Evolutionary conservation across 2,113 vertebrate genomes (phyloP).

Genomic region (Calyptomena viridis): DNA sequence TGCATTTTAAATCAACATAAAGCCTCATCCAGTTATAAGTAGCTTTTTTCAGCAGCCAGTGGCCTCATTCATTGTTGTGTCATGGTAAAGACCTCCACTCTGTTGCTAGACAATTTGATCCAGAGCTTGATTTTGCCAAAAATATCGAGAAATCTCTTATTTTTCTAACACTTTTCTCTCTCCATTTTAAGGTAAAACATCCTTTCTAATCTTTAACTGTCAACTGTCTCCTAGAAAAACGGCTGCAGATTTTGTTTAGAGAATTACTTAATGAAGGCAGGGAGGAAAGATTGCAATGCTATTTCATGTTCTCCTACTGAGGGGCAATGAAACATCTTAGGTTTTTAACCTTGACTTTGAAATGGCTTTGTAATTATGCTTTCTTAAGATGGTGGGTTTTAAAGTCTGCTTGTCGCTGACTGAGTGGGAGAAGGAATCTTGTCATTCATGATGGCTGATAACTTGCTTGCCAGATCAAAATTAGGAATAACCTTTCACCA

Average conservation of each 20-base stretch:
- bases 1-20: background rate
- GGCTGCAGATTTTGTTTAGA: background rate
- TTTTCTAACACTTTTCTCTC: background rate
- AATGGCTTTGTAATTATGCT: background rate
- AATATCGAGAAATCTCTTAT: background rate
- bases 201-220: background rate
- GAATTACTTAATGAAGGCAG: background rate
- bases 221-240: background rate
- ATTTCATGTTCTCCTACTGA: background rate
- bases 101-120: background rate
- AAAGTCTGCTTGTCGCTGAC: background rate
- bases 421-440: conserved; percentile 45
- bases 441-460: conserved; percentile 30
- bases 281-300: background rate
- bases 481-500: conserved; percentile 46
- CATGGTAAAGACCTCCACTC: background rate
- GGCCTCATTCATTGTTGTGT: background rate
- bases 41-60: background rate
- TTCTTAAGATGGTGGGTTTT: background rate
- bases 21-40: background rate
- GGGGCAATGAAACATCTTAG: background rate
- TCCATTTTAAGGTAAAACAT: background rate
- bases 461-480: conserved; percentile 32
- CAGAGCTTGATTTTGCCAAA: background rate
- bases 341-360: conserved; percentile 17